Base-by-base conservation (phyloP, 2,113 vertebrate species). In the Struthidea cinerea region DNA sequence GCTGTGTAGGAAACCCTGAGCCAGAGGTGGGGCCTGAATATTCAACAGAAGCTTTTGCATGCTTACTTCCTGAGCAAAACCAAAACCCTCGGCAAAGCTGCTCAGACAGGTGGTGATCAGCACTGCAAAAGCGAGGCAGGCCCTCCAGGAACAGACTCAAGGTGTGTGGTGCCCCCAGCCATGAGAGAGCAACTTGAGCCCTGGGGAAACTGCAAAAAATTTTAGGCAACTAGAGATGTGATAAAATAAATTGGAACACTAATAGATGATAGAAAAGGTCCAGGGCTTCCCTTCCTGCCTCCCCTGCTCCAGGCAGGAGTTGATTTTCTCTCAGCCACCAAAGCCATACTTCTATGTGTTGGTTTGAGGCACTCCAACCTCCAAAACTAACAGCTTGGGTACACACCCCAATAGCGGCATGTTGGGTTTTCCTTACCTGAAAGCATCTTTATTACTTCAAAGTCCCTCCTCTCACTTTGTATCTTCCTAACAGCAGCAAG, bases 351-450 rank as follows among this genome's bases (percentile, higher is more conserved):
- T 73, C 8, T 42, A 37, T 53, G 30, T 27, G 82, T 28, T 64
- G 14, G n/a, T 52, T 44, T 91, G 59, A 33, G 42, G 30, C 28
- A 24, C 26, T 76, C 67, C 42, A 30, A 19, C 16, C 64, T 74
- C 24, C 89, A 67, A 70, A 77, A 69, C 17, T 2, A 4, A 67
- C 33, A 93, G 49, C n/a, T 49, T 57, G 41, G 50, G 42, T 46
- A 61, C 0, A 2, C 11, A 60, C 18, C 14, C 13, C 1, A 1
- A 16, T 7, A 57, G 44, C 55, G 16, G 2, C 3, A 2, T 4
- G 3, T 11, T 84, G 30, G 19, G 11, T 84, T 84, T 65, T 68
- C 57, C 68, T 86, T 55, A 94, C 89, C 50, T 61, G 63, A 90
- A 94, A 78, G 19, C 21, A 83, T 15, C 11, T 1, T 32, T 56